Conservation (phyloP, 2,113 vertebrate genomes). For the Erinaceus europaeus region DNA sequence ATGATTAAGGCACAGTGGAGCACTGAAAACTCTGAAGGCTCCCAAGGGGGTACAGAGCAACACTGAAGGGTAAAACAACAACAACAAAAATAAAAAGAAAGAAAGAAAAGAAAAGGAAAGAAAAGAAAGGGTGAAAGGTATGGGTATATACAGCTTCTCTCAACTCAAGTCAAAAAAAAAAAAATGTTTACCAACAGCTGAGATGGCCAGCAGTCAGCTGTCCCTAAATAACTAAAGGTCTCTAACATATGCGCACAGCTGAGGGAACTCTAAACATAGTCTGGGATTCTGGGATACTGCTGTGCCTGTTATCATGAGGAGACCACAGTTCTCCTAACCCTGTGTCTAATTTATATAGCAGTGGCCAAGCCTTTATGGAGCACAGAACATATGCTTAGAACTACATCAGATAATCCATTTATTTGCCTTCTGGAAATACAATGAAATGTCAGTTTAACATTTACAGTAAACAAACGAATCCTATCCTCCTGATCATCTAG, state of each 20-base stretch:
- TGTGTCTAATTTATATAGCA: not conserved
- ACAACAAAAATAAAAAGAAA: not conserved
- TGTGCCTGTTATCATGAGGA: not conserved
- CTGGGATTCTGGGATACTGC: not conserved
- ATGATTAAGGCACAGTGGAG: not conserved
- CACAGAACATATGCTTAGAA: not conserved
- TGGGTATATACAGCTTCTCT: not conserved
- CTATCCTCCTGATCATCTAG: not conserved
- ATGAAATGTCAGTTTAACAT: not conserved
- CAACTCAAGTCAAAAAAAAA: no score
- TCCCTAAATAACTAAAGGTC: not conserved
- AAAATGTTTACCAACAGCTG: not conserved
- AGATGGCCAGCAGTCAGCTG: not conserved
- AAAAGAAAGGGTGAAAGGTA: not conserved
- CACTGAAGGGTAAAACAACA: not conserved
- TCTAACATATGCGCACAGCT: fast-evolving
- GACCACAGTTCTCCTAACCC: not conserved
- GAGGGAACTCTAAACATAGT: not conserved
- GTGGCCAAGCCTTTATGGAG: not conserved
- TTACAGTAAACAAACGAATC: not conserved
- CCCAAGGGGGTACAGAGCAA: not conserved
- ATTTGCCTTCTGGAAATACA: constrained; percentile 21
- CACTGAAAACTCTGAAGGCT: not conserved
- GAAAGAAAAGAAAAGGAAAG: no score
- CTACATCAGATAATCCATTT: not conserved